phyloP scores from a whole-genome alignment of 2,797 vertebrate species.

The Harpagifer antarcticus region DNA sequence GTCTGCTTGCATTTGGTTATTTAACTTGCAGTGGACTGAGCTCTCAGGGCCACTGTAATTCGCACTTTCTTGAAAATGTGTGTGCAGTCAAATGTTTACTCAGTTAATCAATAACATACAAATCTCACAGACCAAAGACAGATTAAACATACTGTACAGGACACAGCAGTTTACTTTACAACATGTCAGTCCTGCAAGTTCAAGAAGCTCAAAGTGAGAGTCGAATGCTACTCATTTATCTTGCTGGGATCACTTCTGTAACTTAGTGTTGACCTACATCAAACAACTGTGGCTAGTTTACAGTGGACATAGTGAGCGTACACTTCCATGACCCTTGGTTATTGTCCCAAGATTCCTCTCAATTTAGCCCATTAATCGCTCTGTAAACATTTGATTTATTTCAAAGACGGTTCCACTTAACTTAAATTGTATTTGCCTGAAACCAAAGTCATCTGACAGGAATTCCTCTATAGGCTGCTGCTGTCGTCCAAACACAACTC shows the following conservation, averaged over 20 bases:
- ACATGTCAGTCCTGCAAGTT: neutral
- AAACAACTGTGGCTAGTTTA: neutral
- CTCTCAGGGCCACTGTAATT: neutral
- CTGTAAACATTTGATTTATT: slow-evolving; percentile 82
- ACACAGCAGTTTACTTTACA: neutral
- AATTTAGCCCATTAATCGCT: slow-evolving; percentile 71
- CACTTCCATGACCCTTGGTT: slow-evolving; percentile 44
- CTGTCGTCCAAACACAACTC: slow-evolving; percentile 51
- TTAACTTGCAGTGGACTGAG: neutral
- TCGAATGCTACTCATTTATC: slow-evolving; percentile 4
- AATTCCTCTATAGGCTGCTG: slow-evolving; percentile 53
- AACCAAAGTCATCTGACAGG: slow-evolving; percentile 78
- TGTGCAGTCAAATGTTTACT: neutral
- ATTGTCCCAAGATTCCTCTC: slow-evolving; percentile 52
- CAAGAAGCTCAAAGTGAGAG: slow-evolving; percentile 16
- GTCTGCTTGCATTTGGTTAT: neutral
- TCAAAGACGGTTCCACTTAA: slow-evolving; percentile 70
- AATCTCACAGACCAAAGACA: neutral
- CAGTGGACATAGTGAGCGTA: slow-evolving; percentile 24
- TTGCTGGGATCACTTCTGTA: neutral
- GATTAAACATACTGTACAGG: neutral
- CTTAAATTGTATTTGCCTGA: slow-evolving; percentile 72
- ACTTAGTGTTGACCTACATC: slow-evolving; percentile 14
- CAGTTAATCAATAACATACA: neutral
- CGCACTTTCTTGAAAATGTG: neutral